Evolutionary conservation across 2,797 vertebrate genomes (phyloP).

Genomic region (Buceros bicornis): DNA sequence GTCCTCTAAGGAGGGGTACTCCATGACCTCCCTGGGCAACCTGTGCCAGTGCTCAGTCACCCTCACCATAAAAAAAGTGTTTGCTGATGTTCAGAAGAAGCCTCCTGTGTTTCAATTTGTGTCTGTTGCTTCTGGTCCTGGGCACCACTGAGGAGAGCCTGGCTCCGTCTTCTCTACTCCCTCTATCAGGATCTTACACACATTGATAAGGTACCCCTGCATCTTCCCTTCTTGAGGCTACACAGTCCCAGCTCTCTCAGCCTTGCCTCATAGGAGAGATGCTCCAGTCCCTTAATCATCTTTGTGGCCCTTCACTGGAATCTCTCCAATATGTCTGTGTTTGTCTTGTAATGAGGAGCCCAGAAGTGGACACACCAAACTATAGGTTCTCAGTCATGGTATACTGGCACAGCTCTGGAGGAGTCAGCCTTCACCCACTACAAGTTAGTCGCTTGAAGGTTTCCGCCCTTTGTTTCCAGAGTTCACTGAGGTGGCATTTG

Average conservation of each 20-base stretch:
- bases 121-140: not conserved
- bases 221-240: not conserved
- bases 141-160: not conserved
- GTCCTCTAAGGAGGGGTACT: not conserved
- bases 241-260: not conserved
- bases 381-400: not conserved
- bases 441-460: not conserved
- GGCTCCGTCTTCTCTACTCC: not conserved
- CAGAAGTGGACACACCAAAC: not conserved
- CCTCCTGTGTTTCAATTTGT: not conserved
- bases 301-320: not conserved
- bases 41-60: not conserved
- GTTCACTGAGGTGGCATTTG: not conserved
- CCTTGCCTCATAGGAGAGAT: not conserved
- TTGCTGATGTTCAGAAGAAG: too few relatives aligned
- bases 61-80: too few relatives aligned
- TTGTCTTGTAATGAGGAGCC: not conserved
- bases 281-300: not conserved
- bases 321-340: not conserved
- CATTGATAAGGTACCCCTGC: not conserved
- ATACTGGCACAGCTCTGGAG: not conserved
- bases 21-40: not conserved
- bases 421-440: not conserved
- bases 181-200: not conserved
- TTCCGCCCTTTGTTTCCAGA: not conserved